Conservation (phyloP, 2,888 invertebrate genomes). For the Frankliniella intonsa region DNA sequence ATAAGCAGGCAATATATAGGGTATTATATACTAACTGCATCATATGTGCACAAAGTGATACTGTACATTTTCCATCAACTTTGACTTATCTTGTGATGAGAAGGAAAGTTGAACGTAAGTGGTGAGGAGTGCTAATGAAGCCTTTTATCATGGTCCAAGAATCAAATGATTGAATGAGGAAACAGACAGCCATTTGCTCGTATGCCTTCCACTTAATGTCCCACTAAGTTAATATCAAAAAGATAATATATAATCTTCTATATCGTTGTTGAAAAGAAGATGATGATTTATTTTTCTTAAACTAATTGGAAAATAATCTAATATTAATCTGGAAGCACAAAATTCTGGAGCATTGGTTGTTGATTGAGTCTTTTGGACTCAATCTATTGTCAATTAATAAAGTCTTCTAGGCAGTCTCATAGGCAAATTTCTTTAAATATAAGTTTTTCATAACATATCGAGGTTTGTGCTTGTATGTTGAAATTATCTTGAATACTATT, state of each 20-base stretch:
- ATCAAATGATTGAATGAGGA: not conserved
- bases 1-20: not conserved
- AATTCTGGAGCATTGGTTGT: not conserved
- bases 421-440: conserved; percentile 9
- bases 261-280: conserved; percentile 11
- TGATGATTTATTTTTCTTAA: conserved; percentile 10
- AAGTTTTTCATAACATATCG: conserved; percentile 18
- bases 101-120: conserved; percentile 2
- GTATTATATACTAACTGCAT: conserved; percentile 18
- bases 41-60: conserved; percentile 19
- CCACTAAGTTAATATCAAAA: conserved; percentile 9
- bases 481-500: conserved; percentile 7
- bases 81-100: conserved; percentile 5
- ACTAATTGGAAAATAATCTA: not conserved
- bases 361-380: not conserved
- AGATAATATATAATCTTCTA: conserved; percentile 10
- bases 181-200: conserved; percentile 10
- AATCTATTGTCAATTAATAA: conserved; percentile 11
- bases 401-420: not conserved
- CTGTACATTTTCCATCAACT: conserved; percentile 17
- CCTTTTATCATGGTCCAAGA: not conserved
- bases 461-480: conserved; percentile 16
- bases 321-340: not conserved
- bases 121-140: conserved; percentile 3
- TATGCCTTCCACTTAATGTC: not conserved